Evolutionary conservation across 2,888 invertebrate genomes (phyloP), one percentile per base, ranked within the genome.

Genomic region (Erpobdella octoculata): DNA sequence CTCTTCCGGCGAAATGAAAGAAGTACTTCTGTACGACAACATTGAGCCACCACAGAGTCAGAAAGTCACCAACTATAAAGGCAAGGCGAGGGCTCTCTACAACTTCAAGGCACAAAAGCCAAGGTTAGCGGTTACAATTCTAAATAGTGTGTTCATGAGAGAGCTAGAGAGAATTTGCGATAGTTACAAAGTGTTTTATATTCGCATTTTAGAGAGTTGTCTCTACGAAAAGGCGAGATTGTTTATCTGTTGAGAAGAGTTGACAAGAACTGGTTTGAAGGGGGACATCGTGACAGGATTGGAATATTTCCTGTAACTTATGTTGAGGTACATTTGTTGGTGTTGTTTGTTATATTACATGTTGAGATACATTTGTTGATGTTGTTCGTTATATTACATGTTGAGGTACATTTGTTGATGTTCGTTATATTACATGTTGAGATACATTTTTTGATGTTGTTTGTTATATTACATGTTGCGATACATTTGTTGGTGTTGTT

Each of bases 261-360:
- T 76, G 96, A 96, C 85, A 89, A 90, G 80, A 95, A 96, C 84
- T 96, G 96, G 96, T 94, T 91, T 83, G 96, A 96, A 84, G 96
- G 96, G 28, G 95, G 96, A 83, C 88, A 91, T 78, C 91, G 93
- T 81, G 94, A 93, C 46, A 89, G 90, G 86, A 88, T 93, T 80
- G 96, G 96, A 74, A 88, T 96, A 74, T 93, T 96, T 83, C 96
- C 96, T 31, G 89, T 90, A 79, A 94, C 93, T 85, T 95, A 96
- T 85, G 92, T 95, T 73, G 94, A 96, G 89, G 85, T 86, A 76
- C 76, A 74, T 36, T n/a, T n/a, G n/a, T n/a, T n/a, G n/a, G n/a
- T n/a, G n/a, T n/a, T n/a, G n/a, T n/a, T n/a, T n/a, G n/a, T n/a
- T n/a, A n/a, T n/a, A n/a, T n/a, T n/a, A n/a, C n/a, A n/a, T n/a